Percentiles rank a stretch among this genome's conserved stretches.
Conservation (phyloP, 2,888 invertebrate species). For the Cephus nigrinus region DNA sequence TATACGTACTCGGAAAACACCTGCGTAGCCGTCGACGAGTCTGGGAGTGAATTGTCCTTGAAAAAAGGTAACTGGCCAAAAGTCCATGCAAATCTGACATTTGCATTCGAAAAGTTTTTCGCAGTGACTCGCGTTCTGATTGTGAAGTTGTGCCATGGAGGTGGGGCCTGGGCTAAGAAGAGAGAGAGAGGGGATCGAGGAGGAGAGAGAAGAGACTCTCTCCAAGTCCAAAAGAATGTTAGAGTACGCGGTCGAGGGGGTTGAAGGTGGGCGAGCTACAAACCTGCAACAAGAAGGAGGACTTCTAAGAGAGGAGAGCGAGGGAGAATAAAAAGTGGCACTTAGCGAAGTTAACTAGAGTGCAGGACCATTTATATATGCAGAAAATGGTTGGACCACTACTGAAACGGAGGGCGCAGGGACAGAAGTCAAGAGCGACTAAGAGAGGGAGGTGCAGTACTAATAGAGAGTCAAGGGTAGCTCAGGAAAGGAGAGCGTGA, state of each 20-base stretch:
- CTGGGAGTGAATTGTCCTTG: too few relatives aligned
- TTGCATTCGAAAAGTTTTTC: too few relatives aligned
- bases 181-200: neutral
- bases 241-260: slow-evolving; percentile 5
- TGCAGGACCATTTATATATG: slow-evolving; percentile 41
- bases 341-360: slow-evolving; percentile 41
- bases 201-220: slow-evolving; percentile 1
- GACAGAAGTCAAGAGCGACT: slow-evolving; percentile 4
- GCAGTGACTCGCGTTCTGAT: too few relatives aligned
- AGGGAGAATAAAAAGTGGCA: slow-evolving; percentile 32
- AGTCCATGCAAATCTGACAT: too few relatives aligned
- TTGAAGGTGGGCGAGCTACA: too few relatives aligned
- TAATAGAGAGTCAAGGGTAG: slow-evolving; percentile 9
- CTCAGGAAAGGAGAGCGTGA: slow-evolving; percentile 9
- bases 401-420: slow-evolving; percentile 7
- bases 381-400: slow-evolving; percentile 30
- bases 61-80: too few relatives aligned
- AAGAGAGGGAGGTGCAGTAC: slow-evolving; percentile 14
- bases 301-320: too few relatives aligned
- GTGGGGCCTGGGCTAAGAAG: neutral
- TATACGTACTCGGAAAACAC: too few relatives aligned
- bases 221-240: slow-evolving; percentile 3
- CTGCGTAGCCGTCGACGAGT: too few relatives aligned
- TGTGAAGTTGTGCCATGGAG: neutral
- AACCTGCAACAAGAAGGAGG: too few relatives aligned